Percentiles rank a stretch among this genome's conserved stretches.
Evolutionary conservation across 2,113 vertebrate species (phyloP).

Genomic region (Rhinoptilus africanus): DNA sequence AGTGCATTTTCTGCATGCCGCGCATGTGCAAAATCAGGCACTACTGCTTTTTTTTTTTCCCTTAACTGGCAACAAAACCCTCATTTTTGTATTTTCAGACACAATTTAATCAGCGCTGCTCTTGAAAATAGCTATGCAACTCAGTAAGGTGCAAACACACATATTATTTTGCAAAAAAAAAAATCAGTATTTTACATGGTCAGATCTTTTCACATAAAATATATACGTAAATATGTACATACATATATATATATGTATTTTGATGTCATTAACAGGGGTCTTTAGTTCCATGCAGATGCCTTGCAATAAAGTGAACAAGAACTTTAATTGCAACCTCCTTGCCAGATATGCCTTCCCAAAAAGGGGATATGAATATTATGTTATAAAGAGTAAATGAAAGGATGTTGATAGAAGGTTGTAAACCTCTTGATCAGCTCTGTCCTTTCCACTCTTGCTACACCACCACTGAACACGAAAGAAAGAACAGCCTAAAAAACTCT

Average conservation of each 20-base stretch:
- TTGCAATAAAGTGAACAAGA: background rate
- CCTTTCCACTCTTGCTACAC: background rate
- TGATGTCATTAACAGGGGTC: background rate
- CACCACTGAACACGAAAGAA: background rate
- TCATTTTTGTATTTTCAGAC: background rate
- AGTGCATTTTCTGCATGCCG: background rate
- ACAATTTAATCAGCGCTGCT: background rate
- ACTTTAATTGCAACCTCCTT: background rate
- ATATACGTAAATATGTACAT: background rate
- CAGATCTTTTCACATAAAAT: background rate
- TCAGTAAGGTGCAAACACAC: background rate
- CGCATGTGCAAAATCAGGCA: background rate
- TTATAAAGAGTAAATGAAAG: background rate
- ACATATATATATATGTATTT: background rate
- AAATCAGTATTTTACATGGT: background rate
- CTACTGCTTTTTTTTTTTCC: background rate
- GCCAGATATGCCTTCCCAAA: background rate
- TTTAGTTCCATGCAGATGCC: background rate
- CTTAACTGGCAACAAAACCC: background rate
- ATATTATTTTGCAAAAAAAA: background rate
- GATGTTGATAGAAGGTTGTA: background rate
- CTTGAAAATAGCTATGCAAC: background rate
- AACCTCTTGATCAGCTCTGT: background rate
- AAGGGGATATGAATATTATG: background rate
- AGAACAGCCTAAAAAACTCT: background rate